phyloP scores from a whole-genome alignment of 2,113 vertebrate genomes.

The Trematomus loennbergii region DNA sequence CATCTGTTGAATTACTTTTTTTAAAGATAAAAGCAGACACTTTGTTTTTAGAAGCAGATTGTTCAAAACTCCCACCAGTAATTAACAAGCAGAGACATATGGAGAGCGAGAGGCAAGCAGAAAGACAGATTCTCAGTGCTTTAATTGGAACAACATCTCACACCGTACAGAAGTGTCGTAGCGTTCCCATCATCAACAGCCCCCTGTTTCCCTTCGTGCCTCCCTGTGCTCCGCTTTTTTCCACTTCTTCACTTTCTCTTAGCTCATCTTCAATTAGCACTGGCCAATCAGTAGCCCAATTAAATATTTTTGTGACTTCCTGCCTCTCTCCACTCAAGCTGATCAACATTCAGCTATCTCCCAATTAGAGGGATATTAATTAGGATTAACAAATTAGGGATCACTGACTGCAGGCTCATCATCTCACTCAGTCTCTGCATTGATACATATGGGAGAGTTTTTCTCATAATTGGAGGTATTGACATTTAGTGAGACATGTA shows the following conservation, averaged over 20 bases:
- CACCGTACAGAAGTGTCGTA: constrained; percentile 62
- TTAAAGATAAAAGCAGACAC: constrained; percentile 45
- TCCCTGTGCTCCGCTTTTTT: constrained; percentile 42
- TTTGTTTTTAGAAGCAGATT: constrained; percentile 73
- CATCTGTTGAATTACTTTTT: constrained; percentile 15
- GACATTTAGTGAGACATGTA: constrained; percentile 9
- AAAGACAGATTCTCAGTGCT: constrained; percentile 72
- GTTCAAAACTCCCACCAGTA: constrained; percentile 75
- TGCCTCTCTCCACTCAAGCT: constrained; percentile 66
- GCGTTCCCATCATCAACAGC: constrained; percentile 58
- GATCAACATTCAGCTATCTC: constrained; percentile 75
- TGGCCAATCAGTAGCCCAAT: constrained; percentile 83
- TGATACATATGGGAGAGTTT: constrained; percentile 4
- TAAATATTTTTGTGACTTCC: constrained; percentile 78
- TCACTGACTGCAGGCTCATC: constrained; percentile 42
- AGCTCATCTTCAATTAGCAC: constrained; percentile 78
- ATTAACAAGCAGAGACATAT: constrained; percentile 76
- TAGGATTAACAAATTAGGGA: constrained; percentile 66
- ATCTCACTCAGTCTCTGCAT: constrained; percentile 26
- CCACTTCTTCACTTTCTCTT: constrained; percentile 50
- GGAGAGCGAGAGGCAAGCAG: constrained; percentile 59
- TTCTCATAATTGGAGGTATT: constrained; percentile 13
- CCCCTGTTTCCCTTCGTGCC: constrained; percentile 43
- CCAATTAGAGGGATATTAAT: constrained; percentile 81
- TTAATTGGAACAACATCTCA: constrained; percentile 84